Conservation (phyloP, 2,888 invertebrate species). For the Argyresthia albistria region DNA sequence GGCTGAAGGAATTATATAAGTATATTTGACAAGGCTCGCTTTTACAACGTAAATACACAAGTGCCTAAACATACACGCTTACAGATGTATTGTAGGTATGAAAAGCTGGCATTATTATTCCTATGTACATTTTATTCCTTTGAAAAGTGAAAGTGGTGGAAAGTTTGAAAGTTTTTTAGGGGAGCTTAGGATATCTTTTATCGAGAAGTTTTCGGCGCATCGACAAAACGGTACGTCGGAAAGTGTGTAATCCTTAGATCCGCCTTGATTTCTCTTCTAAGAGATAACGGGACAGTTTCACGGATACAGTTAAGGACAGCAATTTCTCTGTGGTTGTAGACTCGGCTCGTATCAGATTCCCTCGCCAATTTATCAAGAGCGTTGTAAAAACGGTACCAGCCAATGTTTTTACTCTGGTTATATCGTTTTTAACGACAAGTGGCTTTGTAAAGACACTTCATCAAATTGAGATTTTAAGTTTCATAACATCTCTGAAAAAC, state of each 20-base stretch:
- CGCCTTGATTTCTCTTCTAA: conserved; percentile 25
- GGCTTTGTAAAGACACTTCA: neutral
- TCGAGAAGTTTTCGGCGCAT: conserved; percentile 36
- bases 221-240: conserved; percentile 53
- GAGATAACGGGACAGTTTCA: conserved; percentile 31
- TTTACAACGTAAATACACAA: neutral
- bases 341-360: neutral
- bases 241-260: conserved; percentile 52
- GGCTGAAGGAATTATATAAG: conserved; percentile 3
- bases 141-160: too few species aligned
- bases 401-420: neutral
- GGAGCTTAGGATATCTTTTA: conserved; percentile 43
- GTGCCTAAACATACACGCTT: neutral
- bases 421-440: conserved; percentile 1
- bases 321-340: neutral
- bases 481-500: conserved; percentile 30
- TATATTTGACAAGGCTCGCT: neutral
- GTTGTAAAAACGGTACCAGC: neutral
- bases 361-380: neutral
- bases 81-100: too few species aligned
- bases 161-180: neutral
- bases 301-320: neutral
- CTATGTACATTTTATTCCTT: too few species aligned
- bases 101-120: too few species aligned
- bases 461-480: conserved; percentile 1